Evolutionary conservation across 2,113 vertebrate genomes (phyloP).

Genomic region (Martes martes): DNA sequence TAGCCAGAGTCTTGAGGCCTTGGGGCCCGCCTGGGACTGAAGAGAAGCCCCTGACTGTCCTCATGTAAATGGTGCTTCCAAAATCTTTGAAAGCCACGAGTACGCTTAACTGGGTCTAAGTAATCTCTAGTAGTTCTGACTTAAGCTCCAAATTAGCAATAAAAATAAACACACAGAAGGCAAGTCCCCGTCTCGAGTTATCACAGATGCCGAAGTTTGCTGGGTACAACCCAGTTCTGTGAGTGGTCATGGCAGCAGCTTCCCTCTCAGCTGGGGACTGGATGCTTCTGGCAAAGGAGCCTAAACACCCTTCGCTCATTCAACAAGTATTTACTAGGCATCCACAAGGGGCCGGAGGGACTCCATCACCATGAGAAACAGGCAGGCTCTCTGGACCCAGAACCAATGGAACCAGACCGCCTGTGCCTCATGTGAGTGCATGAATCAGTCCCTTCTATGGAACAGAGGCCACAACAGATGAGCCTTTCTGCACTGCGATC

Average conservation of each 20-base stretch:
- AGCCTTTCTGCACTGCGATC: not conserved
- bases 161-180: not conserved
- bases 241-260: not conserved
- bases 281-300: not conserved
- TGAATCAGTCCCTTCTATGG: not conserved
- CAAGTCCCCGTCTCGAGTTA: not conserved
- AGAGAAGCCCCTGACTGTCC: too few species aligned
- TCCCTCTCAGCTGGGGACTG: not conserved
- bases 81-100: not conserved
- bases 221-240: not conserved
- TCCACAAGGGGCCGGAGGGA: not conserved
- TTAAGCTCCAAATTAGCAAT: not conserved
- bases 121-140: not conserved
- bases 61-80: accelerated
- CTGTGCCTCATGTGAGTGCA: not conserved
- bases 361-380: not conserved
- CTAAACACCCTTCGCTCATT: not conserved
- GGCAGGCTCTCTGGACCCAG: not conserved
- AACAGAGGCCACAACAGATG: not conserved
- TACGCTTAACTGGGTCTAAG: not conserved
- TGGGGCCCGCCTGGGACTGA: not conserved
- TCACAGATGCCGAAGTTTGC: not conserved
- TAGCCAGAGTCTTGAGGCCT: not conserved
- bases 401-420: accelerated
- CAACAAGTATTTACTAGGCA: not conserved